Percentiles rank a stretch among this genome's conserved stretches.
phyloP scores from a whole-genome alignment of 2,113 vertebrate genomes.

The Pundamilia nyererei region DNA sequence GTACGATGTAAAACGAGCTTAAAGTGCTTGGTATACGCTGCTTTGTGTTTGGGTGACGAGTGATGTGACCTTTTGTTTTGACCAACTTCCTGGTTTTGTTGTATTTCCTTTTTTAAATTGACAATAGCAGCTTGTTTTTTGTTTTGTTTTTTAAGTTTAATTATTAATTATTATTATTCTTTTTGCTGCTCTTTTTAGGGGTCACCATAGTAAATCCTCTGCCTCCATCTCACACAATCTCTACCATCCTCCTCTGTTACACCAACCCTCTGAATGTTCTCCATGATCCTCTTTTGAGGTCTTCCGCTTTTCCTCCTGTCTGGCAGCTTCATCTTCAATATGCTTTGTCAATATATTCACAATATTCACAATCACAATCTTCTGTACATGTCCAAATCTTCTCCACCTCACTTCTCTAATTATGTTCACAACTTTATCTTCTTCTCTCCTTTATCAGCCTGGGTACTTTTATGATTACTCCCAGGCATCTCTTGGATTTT shows the following conservation, averaged over 20 bases:
- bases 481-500: background rate
- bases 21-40: background rate
- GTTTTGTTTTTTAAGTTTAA: background rate
- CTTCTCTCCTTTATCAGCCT: background rate
- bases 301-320: background rate
- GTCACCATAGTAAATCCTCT: background rate
- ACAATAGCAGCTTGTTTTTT: background rate
- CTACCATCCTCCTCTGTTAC: background rate
- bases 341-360: background rate
- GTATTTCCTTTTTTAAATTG: background rate
- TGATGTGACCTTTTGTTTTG: background rate
- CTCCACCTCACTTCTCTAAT: background rate
- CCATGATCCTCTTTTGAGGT: background rate
- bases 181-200: background rate
- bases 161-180: rapidly evolving
- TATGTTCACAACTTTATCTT: background rate
- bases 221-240: background rate
- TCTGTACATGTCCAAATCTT: background rate
- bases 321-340: background rate
- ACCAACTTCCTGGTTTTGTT: background rate
- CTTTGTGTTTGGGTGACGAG: background rate
- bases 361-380: background rate
- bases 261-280: background rate
- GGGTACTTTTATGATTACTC: background rate
- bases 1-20: background rate